These are phyloP conservation scores for Epirrhoe tristata DNA, from an alignment of 2,888 invertebrate genomes.

Conservation along the genomic window DNA sequence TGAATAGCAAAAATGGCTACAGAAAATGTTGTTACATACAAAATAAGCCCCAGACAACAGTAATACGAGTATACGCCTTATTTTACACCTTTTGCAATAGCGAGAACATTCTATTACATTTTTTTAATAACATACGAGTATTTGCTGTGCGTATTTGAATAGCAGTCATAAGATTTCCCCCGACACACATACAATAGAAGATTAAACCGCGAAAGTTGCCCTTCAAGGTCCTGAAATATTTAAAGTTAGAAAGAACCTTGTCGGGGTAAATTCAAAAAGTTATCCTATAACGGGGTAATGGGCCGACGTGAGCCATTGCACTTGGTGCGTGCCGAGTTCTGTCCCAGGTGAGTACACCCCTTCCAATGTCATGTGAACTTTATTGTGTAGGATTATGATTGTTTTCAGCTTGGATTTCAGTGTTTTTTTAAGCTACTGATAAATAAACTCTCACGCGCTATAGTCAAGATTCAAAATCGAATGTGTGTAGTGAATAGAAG, in stretches of 20 bases:
- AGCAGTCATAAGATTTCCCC: background rate
- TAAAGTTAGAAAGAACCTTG: conserved; percentile 1
- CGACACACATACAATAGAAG: background rate
- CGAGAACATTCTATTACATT: too few species aligned
- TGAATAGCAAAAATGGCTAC: background rate
- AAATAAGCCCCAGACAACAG: background rate
- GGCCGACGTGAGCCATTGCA: conserved; percentile 7
- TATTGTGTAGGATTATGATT: background rate
- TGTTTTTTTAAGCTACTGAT: background rate
- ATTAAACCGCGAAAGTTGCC: background rate
- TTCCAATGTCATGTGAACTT: background rate
- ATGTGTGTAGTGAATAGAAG: background rate
- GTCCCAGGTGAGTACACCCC: conserved; percentile 2
- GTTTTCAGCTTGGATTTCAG: background rate
- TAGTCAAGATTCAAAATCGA: background rate
- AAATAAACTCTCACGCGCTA: background rate
- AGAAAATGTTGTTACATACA: background rate
- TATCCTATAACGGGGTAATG: conserved; percentile 21
- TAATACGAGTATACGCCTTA: background rate
- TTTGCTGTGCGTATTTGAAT: background rate
- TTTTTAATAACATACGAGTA: too few species aligned
- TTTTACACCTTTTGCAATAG: too few species aligned
- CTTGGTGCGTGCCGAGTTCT: background rate
- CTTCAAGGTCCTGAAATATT: conserved; percentile 6
- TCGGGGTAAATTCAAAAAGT: conserved; percentile 9